Evolutionary conservation across 2,797 vertebrate species (phyloP), one percentile per base, ranked within the genome.

Genomic region (Gymnodraco acuticeps): DNA sequence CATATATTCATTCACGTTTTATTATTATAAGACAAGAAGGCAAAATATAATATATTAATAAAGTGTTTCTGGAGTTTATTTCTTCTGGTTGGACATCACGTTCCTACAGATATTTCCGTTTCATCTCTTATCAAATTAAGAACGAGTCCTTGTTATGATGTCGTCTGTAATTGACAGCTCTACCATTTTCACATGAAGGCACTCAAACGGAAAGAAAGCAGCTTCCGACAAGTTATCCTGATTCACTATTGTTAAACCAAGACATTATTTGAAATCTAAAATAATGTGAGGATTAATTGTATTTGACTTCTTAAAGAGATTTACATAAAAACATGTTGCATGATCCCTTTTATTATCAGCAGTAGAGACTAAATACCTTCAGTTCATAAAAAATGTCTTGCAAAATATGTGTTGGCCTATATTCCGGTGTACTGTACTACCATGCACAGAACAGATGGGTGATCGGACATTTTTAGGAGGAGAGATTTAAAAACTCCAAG

Each of bases 401-500:
- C 41, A 47, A 59, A 42, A 64, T 27, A 27, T 27, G 41, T 69
- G 61, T 43, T 46, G 65, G 47, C 51, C 17, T 23, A 48, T 31
- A 27, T 53, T 64, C 23, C 61, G 7, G 2, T n/a, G 9, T 47
- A 33, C 43, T 67, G 67, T 23, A 13, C 46, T 80, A 27, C 48
- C 60, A 27, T 50, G 53, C 67, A 52, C n/a, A 73, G 52, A 80
- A 64, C 14, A 8, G 46, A 46, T 43, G 65, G 41, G 13, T 16
- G 45, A 70, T 41, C 2, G 10, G 23, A 58, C 19, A 19, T 64
- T 10, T 13, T 23, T 16, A 15, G 45, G 41, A 69, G 11, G 42
- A 82, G 31, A 63, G 31, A 76, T 1, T 46, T 27, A 46, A 60
- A 59, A 14, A 73, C 55, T 53, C 61, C 48, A 48, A 14, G 48